Evolutionary conservation across 2,888 invertebrate genomes (phyloP), one percentile per base, ranked within the genome.

Genomic region (Eulithis prunata): DNA sequence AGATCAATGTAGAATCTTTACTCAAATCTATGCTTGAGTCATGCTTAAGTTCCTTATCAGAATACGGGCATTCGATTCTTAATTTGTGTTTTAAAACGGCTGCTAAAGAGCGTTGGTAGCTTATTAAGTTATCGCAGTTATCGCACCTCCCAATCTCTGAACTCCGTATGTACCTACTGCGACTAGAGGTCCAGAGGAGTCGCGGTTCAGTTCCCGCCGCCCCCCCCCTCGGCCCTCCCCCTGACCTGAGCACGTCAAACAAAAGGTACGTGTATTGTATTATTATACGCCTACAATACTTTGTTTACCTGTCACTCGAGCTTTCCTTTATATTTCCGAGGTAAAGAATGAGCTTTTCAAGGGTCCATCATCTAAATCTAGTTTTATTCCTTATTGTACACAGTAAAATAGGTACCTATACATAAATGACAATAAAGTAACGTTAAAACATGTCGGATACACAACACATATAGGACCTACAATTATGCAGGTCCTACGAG

Each of bases 281-380:
- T 60, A 54, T 60, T 60, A 45, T 47, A 54, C 38, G 62, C 57
- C 10, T 57, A 52, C 57, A 63, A 63, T 57, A 55, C 62, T 53
- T n/a, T 57, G 57, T 53, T 52, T 46, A 63, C 52, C 57, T 57
- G 51, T 45, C 62, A 56, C 49, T 62, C 32, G 45, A 52, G 13
- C 56, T 51, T 45, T 56, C 36, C 49, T 43, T 49, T 32, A 13
- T 53, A n/a, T 58, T 38, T n/a, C 51, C 7, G 41, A 46, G 11
- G 38, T 38, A 55, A 5, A 61, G 61, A 41, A 8, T 14, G 54
- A 55, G 14, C 36, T 46, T 36, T 53, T 14, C 38, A n/a, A 45
- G 45, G 4, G 12, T n/a, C 32, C 32, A 32, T 32, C 32, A 32
- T 32, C 32, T 32, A 3, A 32, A 32, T 32, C 32, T 6, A 32